phyloP scores from a whole-genome alignment of 2,113 vertebrate genomes.

The Thunnus thynnus region DNA sequence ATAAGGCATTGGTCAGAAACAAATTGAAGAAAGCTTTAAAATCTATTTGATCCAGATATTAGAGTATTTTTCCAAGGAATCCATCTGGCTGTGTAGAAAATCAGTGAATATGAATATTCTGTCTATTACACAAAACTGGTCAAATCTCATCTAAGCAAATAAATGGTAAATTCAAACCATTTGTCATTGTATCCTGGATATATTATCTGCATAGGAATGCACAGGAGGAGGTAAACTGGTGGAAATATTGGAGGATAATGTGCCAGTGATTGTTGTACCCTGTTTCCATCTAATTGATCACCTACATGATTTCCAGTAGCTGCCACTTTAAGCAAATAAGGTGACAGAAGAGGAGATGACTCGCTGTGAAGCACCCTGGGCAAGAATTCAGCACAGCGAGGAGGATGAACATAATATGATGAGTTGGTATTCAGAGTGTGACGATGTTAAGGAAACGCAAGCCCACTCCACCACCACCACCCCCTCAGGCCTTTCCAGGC shows the following conservation, averaged over 20 bases:
- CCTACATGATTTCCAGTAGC: constrained; percentile 53
- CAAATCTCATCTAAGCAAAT: background rate
- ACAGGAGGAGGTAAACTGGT: background rate
- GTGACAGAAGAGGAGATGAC: constrained; percentile 44
- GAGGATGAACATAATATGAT: constrained; percentile 57
- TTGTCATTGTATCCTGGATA: background rate
- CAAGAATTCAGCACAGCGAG: constrained; percentile 53
- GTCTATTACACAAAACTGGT: background rate
- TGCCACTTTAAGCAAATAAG: constrained; percentile 59
- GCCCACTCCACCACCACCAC: background rate
- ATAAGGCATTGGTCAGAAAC: background rate
- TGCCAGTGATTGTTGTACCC: constrained; percentile 33
- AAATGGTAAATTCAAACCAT: background rate
- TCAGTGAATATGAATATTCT: background rate
- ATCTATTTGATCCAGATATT: background rate
- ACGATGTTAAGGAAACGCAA: constrained; percentile 34
- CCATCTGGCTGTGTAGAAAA: background rate
- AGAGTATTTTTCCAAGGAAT: background rate
- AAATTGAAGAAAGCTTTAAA: background rate
- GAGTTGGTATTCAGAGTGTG: constrained; percentile 60
- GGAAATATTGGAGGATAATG: constrained; percentile 31
- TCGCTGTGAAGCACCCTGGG: constrained; percentile 54
- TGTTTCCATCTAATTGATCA: constrained; percentile 59
- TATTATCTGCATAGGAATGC: background rate
- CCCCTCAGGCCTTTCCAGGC: constrained; percentile 40